These are phyloP conservation scores for Branchinecta sandiegonensis DNA, from an alignment of 2,888 invertebrate genomes.

Conservation along the genomic window DNA sequence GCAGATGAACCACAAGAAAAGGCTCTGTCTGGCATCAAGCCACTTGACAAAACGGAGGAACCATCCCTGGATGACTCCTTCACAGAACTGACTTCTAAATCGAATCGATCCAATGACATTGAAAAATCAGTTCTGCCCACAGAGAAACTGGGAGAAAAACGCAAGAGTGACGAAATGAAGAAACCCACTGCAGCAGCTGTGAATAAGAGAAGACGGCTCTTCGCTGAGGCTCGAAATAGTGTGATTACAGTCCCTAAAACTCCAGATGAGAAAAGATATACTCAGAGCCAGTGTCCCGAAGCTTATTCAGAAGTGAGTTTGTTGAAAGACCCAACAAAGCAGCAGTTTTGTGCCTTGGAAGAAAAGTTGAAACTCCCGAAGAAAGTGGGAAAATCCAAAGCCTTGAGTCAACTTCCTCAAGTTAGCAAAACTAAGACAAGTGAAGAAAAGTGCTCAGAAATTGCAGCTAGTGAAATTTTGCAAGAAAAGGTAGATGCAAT, in stretches of 20 bases:
- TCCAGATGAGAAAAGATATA: not conserved
- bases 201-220: not conserved
- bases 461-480: not conserved
- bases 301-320: not conserved
- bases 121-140: no score
- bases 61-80: not conserved
- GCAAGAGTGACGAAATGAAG: not conserved
- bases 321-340: slow-evolving; percentile 7
- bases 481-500: no score
- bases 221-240: not conserved
- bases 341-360: not conserved
- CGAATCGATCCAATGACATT: not conserved
- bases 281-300: not conserved
- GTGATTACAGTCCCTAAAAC: not conserved
- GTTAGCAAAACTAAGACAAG: not conserved
- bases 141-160: no score
- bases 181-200: not conserved
- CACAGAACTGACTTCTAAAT: not conserved
- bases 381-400: not conserved
- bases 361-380: not conserved
- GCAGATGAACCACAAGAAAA: not conserved
- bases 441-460: not conserved
- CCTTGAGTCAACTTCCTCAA: not conserved
- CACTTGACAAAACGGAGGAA: not conserved
- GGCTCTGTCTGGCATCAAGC: slow-evolving; percentile 3